Evolutionary conservation across 2,797 vertebrate genomes (phyloP), one percentile per base, ranked within the genome.

Genomic region (Gadopsis bispinosus): DNA sequence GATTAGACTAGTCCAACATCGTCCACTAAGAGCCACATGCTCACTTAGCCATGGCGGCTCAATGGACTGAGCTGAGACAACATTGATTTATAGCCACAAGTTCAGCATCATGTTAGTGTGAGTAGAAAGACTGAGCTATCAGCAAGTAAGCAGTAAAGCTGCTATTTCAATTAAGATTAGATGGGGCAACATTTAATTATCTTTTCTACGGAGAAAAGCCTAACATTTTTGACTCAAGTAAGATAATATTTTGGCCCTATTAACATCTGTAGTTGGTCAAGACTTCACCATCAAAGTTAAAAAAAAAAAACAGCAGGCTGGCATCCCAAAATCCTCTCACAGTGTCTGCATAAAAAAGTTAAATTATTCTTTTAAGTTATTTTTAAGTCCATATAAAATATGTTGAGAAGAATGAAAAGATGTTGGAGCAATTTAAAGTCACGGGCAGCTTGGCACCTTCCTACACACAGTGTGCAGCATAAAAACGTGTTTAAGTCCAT

Each of bases 31-130:
- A 60, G 56, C 33, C 55, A 39, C 41, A 37, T 7, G 62, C 72
- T 65, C 72, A 56, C 29, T 59, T 54, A 67, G 63, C 43, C 43
- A 48, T 31, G 33, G 43, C 29, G 41, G 41, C 60, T 73, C 70
- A 45, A 54, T 31, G 37, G 47, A 45, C 70, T 63, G 59, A 63
- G 50, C 48, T 43, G 59, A 73, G 60, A 54, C 47, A 53, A 61
- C 59, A 54, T 22, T 45, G 48, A 73, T 73, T 73, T 63, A 73
- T 37, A 50, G 70, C 43, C 31, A 39, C 45, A 39, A n/a, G 37
- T 63, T 63, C 6, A 63, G 37, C 19, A 33, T 61, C 35, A 53
- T 0, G 17, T 50, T 7, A 53, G 58, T 26, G 47, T 41, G 56
- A 68, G n/a, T 10, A 26, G 50, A 22, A 6, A 37, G 16, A 53